These are phyloP conservation scores for Echinarachnius parma DNA, from an alignment of 53 echinoderm and acorn worm species.

Conservation along the genomic window DNA sequence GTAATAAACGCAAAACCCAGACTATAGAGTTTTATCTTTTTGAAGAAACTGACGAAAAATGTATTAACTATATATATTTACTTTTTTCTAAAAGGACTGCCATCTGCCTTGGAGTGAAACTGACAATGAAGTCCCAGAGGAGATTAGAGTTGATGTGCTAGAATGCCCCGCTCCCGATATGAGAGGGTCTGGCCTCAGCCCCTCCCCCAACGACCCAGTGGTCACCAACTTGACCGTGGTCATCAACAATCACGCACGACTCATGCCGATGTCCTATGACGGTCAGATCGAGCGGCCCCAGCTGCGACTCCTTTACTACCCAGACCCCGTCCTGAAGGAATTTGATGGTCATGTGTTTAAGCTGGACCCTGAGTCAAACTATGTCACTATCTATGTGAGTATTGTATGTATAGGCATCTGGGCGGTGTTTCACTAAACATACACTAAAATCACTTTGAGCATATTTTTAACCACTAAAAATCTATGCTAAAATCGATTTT, in stretches of 20 bases:
- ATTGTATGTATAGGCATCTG: too few species aligned
- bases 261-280: constrained; percentile 31
- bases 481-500: too few species aligned
- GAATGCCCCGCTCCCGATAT: constrained; percentile 46
- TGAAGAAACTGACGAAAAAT: neutral
- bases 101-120: neutral
- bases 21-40: neutral
- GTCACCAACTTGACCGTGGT: constrained; percentile 46
- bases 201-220: constrained; percentile 40
- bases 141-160: neutral
- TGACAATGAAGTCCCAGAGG: neutral
- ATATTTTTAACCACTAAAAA: too few species aligned
- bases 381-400: constrained; percentile 49
- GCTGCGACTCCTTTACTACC: constrained; percentile 52
- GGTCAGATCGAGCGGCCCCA: constrained; percentile 26
- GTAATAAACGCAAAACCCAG: neutral
- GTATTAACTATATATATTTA: neutral
- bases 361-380: constrained; percentile 4
- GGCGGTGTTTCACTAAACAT: too few species aligned
- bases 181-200: constrained; percentile 1
- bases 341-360: constrained; percentile 44
- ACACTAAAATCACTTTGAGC: too few species aligned
- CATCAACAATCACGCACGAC: constrained; percentile 31
- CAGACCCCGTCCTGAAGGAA: constrained; percentile 47
- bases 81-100: constrained; percentile 14